A percentile compares a stretch with the other conserved stretches of the same genome.
phyloP scores from a whole-genome alignment of 35 echinoderm and acorn worm species.

The Diadema setosum region DNA sequence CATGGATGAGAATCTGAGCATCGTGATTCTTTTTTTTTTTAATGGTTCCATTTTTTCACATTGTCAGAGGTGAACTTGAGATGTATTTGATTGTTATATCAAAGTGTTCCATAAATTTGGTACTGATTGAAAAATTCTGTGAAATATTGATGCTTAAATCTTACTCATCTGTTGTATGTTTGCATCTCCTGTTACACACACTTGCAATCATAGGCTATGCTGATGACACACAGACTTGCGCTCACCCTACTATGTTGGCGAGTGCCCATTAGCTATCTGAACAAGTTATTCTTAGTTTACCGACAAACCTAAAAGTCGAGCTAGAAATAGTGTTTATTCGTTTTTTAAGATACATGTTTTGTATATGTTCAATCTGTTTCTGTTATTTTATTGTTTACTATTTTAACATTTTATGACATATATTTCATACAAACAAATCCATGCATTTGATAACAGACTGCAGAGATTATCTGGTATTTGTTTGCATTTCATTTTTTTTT shows the following conservation, averaged over 20 bases:
- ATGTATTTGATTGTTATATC: slow-evolving; percentile 22
- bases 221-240: no score
- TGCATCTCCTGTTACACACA: neutral
- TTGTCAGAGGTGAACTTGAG: neutral
- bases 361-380: slow-evolving; percentile 24
- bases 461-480: no score
- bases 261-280: no score
- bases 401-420: slow-evolving; percentile 19
- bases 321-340: no score
- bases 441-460: no score
- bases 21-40: no score
- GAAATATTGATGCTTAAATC: neutral
- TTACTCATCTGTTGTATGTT: neutral
- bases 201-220: neutral
- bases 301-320: no score
- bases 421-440: slow-evolving; percentile 27
- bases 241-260: no score
- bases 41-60: no score
- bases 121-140: neutral
- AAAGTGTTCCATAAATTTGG: slow-evolving; percentile 18
- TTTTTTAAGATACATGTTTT: neutral
- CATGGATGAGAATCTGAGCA: no score
- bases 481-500: no score
- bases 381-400: slow-evolving; percentile 2
- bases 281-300: no score